Evolutionary conservation across 2,888 invertebrate species (phyloP), one percentile per base, ranked within the genome.

Genomic region (Lasius platythorax): DNA sequence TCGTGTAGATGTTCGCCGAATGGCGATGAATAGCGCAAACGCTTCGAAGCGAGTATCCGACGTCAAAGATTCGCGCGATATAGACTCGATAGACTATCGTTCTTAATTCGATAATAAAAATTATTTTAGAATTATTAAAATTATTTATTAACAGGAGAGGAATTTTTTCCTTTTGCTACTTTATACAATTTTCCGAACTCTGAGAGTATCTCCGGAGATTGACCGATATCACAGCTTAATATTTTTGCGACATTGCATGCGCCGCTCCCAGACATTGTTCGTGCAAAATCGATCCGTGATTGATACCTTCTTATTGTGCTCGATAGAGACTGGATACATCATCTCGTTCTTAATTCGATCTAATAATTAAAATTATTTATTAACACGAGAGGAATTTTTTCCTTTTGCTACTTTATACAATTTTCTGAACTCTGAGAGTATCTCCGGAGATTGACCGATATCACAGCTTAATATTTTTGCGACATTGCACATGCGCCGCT

Each of bases 201-300:
- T 28, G 18, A 15, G 8, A 30, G 3, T 12, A 15, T 61, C 6
- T 37, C 66, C 28, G n/a, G 5, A 18, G 30, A 50, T n/a, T 8
- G 53, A 56, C 9, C 6, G n/a, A 33, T 23, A 43, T 46, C 12
- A 12, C 8, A 11, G 68, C 18, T 33, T 40, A n/a, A 56, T 12
- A n/a, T 28, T 53, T n/a, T 53, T 11, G 11, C 56, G 15, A 18
- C 15, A 28, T 23, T 46, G 18, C 4, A 50, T 6, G 30, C 11
- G 72, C 5, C 73, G n/a, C 40, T 12, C 5, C 3, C 37, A 37
- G 37, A 73, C 37, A 46, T 70, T 23, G 3, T 33, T 15, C 0
- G 43, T 15, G 18, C 46, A 61, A 79, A n/a, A 73, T 81, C 74
- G 79, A 81, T 73, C 23, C 37, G 18, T 28, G 74, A 81, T 73